A percentile compares a stretch with the other conserved stretches of the same genome.
Evolutionary conservation across 2,797 vertebrate species (phyloP).

Genomic region (Sebastes matsubarae): DNA sequence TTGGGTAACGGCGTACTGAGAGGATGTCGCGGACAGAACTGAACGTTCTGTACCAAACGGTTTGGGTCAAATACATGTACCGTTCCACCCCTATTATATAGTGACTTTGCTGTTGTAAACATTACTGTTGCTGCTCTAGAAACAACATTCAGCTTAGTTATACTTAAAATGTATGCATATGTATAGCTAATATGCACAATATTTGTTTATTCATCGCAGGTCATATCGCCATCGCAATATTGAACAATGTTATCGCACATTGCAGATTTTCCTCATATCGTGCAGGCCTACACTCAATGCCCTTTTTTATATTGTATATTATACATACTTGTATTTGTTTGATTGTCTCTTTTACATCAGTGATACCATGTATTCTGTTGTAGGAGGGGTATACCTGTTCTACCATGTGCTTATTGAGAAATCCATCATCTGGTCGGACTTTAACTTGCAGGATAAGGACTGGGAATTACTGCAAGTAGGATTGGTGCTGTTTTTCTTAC

Average conservation of each 20-base stretch:
- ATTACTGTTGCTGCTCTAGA: background rate
- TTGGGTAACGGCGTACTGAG: too few species aligned
- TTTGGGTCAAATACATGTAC: too few species aligned
- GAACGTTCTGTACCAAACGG: too few species aligned
- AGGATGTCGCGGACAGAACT: too few species aligned
- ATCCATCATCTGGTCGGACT: constrained; percentile 59
- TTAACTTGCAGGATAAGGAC: constrained; percentile 3
- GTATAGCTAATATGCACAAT: too few species aligned
- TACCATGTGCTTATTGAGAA: constrained; percentile 55
- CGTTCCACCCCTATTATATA: background rate
- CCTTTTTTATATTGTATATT: background rate
- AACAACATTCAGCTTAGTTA: background rate
- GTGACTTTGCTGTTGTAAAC: background rate
- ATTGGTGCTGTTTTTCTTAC: constrained; percentile 78
- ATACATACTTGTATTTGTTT: background rate
- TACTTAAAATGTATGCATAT: background rate
- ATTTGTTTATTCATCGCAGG: too few species aligned
- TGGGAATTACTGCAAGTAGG: constrained; percentile 62
- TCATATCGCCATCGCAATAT: too few species aligned
- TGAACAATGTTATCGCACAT: too few species aligned
- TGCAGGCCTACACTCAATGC: too few species aligned
- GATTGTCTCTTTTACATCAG: background rate
- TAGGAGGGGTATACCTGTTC: constrained; percentile 74
- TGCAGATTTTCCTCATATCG: too few species aligned
- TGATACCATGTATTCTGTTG: constrained; percentile 3